Evolutionary conservation across 1,140 invertebrate genomes (phyloP).

Genomic region (Drosophila melanica): DNA sequence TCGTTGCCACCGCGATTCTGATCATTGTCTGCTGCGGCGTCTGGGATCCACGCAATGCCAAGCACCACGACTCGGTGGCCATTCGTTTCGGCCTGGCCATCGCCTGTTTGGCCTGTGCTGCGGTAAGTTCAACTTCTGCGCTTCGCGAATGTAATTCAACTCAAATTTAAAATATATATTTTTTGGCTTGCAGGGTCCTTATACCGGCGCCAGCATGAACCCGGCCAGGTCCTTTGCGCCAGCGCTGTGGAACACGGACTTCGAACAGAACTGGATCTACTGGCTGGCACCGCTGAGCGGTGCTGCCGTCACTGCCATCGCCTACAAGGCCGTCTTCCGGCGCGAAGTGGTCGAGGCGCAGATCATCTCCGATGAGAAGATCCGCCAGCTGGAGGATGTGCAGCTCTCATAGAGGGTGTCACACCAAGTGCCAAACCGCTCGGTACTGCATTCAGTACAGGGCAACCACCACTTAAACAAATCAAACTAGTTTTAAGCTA

Average conservation of each 20-base stretch:
- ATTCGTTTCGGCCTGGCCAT: conserved; percentile 88
- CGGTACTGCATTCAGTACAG: background rate
- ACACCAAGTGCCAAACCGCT: conserved; percentile 43
- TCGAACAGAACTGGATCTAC: conserved; percentile 91
- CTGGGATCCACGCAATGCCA: conserved; percentile 87
- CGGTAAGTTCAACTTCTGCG: conserved; percentile 66
- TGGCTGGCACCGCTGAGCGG: conserved; percentile 89
- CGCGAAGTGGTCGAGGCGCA: conserved; percentile 74
- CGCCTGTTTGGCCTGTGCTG: conserved; percentile 86
- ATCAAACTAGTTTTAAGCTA: conserved; percentile 57
- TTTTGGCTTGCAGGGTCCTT: conserved; percentile 86
- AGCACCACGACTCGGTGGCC: conserved; percentile 85
- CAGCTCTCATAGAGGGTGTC: conserved; percentile 62
- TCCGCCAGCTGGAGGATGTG: conserved; percentile 73
- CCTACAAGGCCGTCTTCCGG: conserved; percentile 87
- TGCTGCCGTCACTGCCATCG: conserved; percentile 85
- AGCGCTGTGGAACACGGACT: conserved; percentile 88
- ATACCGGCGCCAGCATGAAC: conserved; percentile 92
- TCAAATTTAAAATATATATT: background rate
- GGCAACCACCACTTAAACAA: conserved; percentile 47
- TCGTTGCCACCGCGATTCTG: conserved; percentile 86
- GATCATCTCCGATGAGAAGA: conserved; percentile 53
- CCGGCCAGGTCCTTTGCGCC: conserved; percentile 91
- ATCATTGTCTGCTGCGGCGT: conserved; percentile 87
- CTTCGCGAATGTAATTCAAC: background rate